These are phyloP conservation scores for Barbus barbus DNA, from an alignment of 2,113 vertebrate species.

Conservation along the genomic window DNA sequence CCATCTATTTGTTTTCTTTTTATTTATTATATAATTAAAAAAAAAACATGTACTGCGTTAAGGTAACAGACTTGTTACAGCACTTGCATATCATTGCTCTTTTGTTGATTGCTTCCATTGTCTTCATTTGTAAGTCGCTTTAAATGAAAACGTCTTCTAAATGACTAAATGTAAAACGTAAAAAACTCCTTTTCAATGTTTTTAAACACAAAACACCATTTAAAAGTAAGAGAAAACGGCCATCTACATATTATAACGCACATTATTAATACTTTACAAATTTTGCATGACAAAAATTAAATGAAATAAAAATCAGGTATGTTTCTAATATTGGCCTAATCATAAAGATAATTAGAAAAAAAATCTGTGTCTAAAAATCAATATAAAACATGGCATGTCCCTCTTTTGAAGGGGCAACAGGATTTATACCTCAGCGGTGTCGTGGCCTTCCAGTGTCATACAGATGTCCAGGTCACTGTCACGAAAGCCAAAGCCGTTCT, in stretches of 20 bases:
- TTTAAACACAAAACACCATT: neutral
- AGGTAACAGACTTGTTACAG: no score
- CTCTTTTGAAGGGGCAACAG: neutral
- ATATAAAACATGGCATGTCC: neutral
- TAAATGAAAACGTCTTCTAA: no score
- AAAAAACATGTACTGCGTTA: no score
- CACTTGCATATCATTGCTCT: no score
- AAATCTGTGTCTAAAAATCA: neutral
- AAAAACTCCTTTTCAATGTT: neutral
- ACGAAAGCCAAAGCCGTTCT: slow-evolving; percentile 97
- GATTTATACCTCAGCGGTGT: slow-evolving; percentile 88
- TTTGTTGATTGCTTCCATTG: no score
- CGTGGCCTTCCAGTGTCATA: slow-evolving; percentile 97
- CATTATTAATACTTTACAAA: neutral
- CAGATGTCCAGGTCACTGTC: slow-evolving; percentile 99
- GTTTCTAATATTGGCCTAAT: neutral
- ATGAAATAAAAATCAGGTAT: neutral
- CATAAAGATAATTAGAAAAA: neutral
- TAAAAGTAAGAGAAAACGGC: neutral
- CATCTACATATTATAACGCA: neutral
- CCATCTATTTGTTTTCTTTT: no score
- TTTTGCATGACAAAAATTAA: neutral
- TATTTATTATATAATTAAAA: no score
- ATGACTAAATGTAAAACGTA: no score
- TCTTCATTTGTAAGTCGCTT: no score